Evolutionary conservation across 1,140 invertebrate species (phyloP), one percentile per base, ranked within the genome.

Genomic region (Drosophila nebulosa): DNA sequence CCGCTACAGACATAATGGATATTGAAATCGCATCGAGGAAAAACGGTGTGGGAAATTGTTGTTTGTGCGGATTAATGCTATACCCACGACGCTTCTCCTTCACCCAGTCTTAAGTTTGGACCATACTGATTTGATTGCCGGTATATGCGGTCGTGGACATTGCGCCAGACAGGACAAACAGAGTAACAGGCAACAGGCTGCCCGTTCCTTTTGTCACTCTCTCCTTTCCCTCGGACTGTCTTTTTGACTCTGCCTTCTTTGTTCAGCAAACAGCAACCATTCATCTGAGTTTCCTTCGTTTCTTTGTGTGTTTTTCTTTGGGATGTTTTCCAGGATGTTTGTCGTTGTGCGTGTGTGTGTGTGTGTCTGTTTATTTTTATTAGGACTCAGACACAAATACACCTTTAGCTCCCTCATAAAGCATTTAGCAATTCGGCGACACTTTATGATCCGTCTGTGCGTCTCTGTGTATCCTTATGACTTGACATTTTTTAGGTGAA

Each of bases 41-140:
- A 21, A 7, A 9, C 30, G 36, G 64, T 75, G 58, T 58, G 73
- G 58, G 52, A 69, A 58, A 75, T 75, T 75, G 72, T 75, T 75
- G 72, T 74, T 74, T 74, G 62, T 75, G 65, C 58, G 59, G 64
- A 79, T 78, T 79, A 78, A 78, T 78, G 64, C 57, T 59, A 21
- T 50, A 16, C 14, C 39, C n/a, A n/a, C 39, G 14, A 16, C 69
- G 46, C 60, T 59, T 22, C 59, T 36, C 51, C 52, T 61, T 39
- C 64, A 42, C 68, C 55, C n/a, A n/a, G n/a, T n/a, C 27, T 30
- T 9, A 9, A 30, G 6, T 30, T 9, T 30, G 27, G 36, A 24
- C 58, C 62, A 69, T 69, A 16, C 14, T 69, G 64, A 58, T 66
- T 77, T 69, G 61, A 69, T 64, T 57, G 60, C 50, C 68, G 18